Evolutionary conservation across 1,140 invertebrate species (phyloP).

Genomic region (Formica exsecta): DNA sequence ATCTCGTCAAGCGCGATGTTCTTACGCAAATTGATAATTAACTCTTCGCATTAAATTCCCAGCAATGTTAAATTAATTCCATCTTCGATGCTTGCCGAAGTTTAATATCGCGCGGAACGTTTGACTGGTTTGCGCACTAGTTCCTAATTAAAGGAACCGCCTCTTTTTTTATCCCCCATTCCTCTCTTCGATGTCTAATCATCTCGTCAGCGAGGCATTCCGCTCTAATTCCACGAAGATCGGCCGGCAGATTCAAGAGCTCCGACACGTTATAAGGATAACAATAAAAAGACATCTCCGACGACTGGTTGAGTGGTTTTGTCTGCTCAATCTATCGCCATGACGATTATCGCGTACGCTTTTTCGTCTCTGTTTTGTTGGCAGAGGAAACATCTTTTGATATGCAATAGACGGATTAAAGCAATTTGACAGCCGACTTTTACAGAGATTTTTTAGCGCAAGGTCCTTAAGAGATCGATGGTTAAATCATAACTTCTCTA

Average conservation of each 20-base stretch:
- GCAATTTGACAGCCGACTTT: slow-evolving; percentile 30
- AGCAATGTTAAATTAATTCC: slow-evolving; percentile 54
- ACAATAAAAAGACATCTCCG: slow-evolving; percentile 41
- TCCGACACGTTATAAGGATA: slow-evolving; percentile 49
- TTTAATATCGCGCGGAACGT: slow-evolving; percentile 50
- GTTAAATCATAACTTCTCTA: neutral
- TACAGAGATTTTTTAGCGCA: neutral
- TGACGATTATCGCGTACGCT: slow-evolving; percentile 45
- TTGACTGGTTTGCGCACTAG: slow-evolving; percentile 18
- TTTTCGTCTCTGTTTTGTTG: slow-evolving; percentile 11
- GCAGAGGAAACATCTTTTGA: neutral
- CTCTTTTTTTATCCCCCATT: slow-evolving; percentile 8
- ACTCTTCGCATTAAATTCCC: neutral
- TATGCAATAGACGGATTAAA: slow-evolving; percentile 13
- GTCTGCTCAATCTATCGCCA: slow-evolving; percentile 23
- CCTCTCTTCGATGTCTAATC: slow-evolving; percentile 54
- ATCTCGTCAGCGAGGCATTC: slow-evolving; percentile 42
- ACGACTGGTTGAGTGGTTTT: neutral
- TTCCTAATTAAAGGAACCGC: slow-evolving; percentile 55
- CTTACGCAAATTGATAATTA: slow-evolving; percentile 52
- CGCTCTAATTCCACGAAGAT: slow-evolving; percentile 38
- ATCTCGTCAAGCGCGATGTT: neutral
- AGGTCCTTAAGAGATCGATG: neutral
- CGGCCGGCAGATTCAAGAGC: slow-evolving; percentile 20
- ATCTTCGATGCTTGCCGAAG: slow-evolving; percentile 22